Base-by-base conservation (phyloP, 2,888 invertebrate species). In the Macrophya annulata region DNA sequence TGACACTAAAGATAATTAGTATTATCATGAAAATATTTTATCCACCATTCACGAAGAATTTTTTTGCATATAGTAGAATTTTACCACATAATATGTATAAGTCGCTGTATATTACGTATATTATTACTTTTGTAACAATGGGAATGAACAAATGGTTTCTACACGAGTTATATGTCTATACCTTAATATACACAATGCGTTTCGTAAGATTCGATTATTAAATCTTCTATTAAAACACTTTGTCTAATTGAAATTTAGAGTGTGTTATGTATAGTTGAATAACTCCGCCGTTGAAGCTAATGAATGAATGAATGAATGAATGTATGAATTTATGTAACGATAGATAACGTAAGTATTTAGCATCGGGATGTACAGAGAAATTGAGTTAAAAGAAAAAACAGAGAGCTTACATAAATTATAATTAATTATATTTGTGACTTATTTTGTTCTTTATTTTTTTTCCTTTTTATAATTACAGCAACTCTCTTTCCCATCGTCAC, bases 401-500 rank as follows among this genome's bases (percentile, higher is more conserved):
- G 31, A 48, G 48, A 51, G 25, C 17, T 12, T 12, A 31, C 51
- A 25, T 51, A 12, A n/a, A 51, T 31, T 25, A 77, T 15, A 15
- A 51, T 25, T 48, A 10, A 31, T 45, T 4, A 40, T 40, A 12
- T 21, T 21, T 40, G 21, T n/a, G 8, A 48, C 55, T 77, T n/a
- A 81, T 62, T 51, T 21, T 40, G n/a, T 74, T 17, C 17, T 37
- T 62, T 12, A 40, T 81, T 81, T 37, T 62, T 12, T 48, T 81
- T 81, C 43, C 85, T 88, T 90, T 85, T 88, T 90, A 85, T 88
- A 85, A 85, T 94, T 94, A 87, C 95, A 96, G 96, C 96, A 96
- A 95, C 95, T 97, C 94, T 96, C 96, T 91, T 96, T 97, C 94
- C 97, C 97, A 93, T 95, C 95, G 87, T 91, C 95, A 93, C 94